These are phyloP conservation scores for Telenomus remus DNA, from an alignment of 1,140 invertebrate species.

Conservation along the genomic window DNA sequence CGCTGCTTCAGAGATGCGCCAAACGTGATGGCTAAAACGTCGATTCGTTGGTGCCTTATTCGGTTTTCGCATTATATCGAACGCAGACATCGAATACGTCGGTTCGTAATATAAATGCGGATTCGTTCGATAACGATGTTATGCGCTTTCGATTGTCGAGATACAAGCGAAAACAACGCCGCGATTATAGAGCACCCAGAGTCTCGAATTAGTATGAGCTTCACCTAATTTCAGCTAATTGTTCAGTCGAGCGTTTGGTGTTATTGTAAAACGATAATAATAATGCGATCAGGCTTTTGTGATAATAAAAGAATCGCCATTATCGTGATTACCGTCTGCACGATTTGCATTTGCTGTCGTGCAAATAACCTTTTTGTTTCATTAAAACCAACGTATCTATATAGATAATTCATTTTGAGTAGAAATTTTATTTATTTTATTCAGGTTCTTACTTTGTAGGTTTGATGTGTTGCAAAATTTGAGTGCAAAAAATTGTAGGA, in stretches of 20 bases:
- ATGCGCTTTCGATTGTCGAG: conserved; percentile 32
- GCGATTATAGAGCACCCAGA: conserved; percentile 9
- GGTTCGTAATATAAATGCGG: conserved; percentile 34
- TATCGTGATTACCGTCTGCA: no score
- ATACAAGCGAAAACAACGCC: conserved; percentile 23
- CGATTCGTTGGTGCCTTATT: conserved; percentile 13
- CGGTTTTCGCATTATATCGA: conserved; percentile 40
- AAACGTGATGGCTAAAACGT: conserved; percentile 27
- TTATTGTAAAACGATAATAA: background rate
- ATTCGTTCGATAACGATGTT: conserved; percentile 44
- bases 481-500: conserved; percentile 5
- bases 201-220: conserved; percentile 11
- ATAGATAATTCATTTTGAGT: no score
- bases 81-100: conserved; percentile 37
- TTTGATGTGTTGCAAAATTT: no score
- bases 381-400: no score
- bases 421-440: no score
- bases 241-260: background rate
- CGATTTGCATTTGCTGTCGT: no score
- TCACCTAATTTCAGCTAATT: conserved; percentile 38
- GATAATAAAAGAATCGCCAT: background rate
- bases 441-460: no score
- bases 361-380: no score
- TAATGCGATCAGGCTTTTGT: background rate
- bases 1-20: conserved; percentile 44